phyloP scores from a whole-genome alignment of 2,888 invertebrate genomes.

The Melanargia galathea region DNA sequence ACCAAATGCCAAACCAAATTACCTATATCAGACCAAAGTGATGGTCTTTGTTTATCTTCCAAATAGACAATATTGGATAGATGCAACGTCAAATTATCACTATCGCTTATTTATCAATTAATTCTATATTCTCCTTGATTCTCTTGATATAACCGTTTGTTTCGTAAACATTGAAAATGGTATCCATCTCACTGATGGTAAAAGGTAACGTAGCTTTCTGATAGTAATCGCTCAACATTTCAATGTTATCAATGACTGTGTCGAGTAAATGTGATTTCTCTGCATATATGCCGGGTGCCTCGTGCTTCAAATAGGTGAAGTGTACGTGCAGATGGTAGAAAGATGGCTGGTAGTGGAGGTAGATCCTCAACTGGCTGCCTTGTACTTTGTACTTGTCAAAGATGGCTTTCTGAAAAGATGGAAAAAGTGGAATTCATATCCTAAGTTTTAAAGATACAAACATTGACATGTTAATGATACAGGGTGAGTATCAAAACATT shows the following conservation, averaged over 20 bases:
- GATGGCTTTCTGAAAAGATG: constrained; percentile 85
- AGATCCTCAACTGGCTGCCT: constrained; percentile 88
- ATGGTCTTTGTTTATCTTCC: not conserved
- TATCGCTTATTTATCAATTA: constrained; percentile 60
- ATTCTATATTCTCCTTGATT: constrained; percentile 59
- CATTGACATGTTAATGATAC: not conserved
- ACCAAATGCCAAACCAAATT: not conserved
- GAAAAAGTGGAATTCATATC: not conserved
- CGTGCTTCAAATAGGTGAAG: constrained; percentile 90
- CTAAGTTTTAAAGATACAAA: constrained; percentile 31
- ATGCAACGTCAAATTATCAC: constrained; percentile 22
- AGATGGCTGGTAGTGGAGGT: constrained; percentile 97
- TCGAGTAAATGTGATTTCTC: constrained; percentile 94
- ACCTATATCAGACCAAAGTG: not conserved
- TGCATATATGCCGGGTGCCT: constrained; percentile 90
- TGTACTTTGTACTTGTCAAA: constrained; percentile 88
- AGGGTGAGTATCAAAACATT: no score
- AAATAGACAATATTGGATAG: constrained; percentile 13
- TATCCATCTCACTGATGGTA: constrained; percentile 88
- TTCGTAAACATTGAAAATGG: constrained; percentile 85
- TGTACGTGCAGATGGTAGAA: constrained; percentile 98
- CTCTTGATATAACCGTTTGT: constrained; percentile 79
- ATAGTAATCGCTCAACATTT: constrained; percentile 92
- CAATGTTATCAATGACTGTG: constrained; percentile 94
- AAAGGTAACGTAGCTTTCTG: constrained; percentile 91